phyloP scores from a whole-genome alignment of 2,888 invertebrate species.

The Mythimna albipuncta region DNA sequence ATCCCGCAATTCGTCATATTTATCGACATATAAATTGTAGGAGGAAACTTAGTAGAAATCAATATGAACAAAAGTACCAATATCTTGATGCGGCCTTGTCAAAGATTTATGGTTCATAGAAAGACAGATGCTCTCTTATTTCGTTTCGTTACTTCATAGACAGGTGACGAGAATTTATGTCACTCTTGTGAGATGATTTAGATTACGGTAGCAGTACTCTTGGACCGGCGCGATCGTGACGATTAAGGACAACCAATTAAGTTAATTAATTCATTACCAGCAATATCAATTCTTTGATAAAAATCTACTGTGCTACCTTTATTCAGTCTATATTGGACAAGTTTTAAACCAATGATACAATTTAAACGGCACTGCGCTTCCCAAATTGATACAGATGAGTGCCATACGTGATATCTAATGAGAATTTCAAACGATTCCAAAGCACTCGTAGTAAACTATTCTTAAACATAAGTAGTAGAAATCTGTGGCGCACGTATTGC shows the following conservation, averaged over 20 bases:
- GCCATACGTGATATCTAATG: background rate
- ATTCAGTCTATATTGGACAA: background rate
- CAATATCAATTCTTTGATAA: background rate
- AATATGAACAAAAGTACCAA: conserved; percentile 27
- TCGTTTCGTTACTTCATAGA: conserved; percentile 4
- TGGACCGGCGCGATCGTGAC: conserved; percentile 11
- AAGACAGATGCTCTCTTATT: conserved; percentile 16
- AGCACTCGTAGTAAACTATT: conserved; percentile 20
- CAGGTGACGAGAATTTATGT: conserved; percentile 20
- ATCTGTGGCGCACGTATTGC: background rate
- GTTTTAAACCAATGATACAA: background rate
- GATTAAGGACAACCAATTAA: conserved; percentile 16
- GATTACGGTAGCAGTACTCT: background rate
- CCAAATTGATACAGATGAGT: background rate
- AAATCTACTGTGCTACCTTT: background rate
- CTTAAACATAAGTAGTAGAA: background rate
- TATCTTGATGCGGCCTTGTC: conserved; percentile 18
- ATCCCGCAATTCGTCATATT: conserved; percentile 33
- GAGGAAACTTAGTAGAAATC: conserved; percentile 26
- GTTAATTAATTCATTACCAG: conserved; percentile 31
- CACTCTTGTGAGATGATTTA: conserved; percentile 1
- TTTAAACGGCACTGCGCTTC: background rate
- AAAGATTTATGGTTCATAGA: conserved; percentile 31
- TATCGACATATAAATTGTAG: conserved; percentile 25
- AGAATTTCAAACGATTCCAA: background rate